These are phyloP conservation scores for Octopus sinensis DNA, from an alignment of 1,140 invertebrate genomes.

Conservation along the genomic window DNA sequence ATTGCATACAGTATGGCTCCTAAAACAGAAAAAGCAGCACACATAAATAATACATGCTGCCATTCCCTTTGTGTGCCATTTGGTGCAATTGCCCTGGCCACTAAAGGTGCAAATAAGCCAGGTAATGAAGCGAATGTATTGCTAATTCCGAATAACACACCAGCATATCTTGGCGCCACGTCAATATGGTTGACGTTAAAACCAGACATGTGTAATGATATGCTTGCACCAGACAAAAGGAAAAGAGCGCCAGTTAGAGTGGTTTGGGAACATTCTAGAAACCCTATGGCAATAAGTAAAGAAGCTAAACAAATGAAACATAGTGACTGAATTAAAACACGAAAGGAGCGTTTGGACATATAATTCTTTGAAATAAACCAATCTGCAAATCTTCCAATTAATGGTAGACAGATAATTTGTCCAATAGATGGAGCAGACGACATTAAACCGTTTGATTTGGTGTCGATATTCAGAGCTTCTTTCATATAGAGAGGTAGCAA, in stretches of 20 bases:
- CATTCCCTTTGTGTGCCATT: constrained; percentile 63
- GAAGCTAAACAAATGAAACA: constrained; percentile 16
- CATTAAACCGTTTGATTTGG: too few species aligned
- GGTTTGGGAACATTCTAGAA: constrained; percentile 40
- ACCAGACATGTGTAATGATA: constrained; percentile 74
- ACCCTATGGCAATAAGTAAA: constrained; percentile 44
- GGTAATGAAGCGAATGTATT: constrained; percentile 47
- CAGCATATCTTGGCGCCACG: constrained; percentile 69
- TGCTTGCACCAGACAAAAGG: constrained; percentile 67
- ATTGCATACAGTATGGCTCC: constrained; percentile 70
- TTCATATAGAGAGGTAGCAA: too few species aligned
- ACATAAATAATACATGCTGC: constrained; percentile 71
- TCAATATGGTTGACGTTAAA: constrained; percentile 81
- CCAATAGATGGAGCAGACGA: too few species aligned
- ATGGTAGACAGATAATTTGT: too few species aligned
- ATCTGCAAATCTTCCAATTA: too few species aligned
- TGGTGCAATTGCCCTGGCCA: constrained; percentile 40
- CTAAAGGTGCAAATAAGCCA: constrained; percentile 46
- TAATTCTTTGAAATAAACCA: too few species aligned
- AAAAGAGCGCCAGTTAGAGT: constrained; percentile 77
- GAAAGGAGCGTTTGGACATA: too few species aligned
- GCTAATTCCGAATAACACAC: constrained; percentile 49
- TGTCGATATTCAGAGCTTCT: too few species aligned
- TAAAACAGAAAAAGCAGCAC: constrained; percentile 66
- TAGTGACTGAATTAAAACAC: too few species aligned